These are phyloP conservation scores for Leptopilina boulardi DNA, from an alignment of 1,140 invertebrate species.

Conservation along the genomic window DNA sequence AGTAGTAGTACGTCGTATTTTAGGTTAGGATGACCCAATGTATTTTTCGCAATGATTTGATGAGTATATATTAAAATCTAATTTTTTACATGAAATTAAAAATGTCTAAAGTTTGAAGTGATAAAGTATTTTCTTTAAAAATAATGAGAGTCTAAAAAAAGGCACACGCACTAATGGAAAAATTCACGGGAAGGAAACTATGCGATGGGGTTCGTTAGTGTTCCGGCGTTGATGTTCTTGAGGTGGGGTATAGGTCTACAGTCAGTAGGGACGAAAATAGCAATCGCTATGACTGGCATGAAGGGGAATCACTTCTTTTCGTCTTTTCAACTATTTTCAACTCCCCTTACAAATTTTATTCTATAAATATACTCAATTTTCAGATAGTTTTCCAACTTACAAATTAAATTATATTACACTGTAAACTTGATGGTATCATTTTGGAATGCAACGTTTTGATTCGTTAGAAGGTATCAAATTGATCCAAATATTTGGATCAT, in stretches of 20 bases:
- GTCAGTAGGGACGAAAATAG: slow-evolving; percentile 45
- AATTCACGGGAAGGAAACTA: slow-evolving; percentile 32
- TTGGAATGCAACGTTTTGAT: too few species aligned
- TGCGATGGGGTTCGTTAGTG: slow-evolving; percentile 33
- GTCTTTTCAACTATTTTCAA: not conserved
- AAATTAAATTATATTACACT: too few species aligned
- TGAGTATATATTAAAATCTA: not conserved
- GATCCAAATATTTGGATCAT: too few species aligned
- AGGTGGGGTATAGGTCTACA: slow-evolving; percentile 24
- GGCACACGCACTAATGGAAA: slow-evolving; percentile 24
- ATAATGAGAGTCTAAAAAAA: slow-evolving; percentile 8
- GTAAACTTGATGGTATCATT: too few species aligned
- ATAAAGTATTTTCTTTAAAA: slow-evolving; percentile 20
- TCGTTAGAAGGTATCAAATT: too few species aligned
- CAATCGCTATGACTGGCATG: slow-evolving; percentile 29
- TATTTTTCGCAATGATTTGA: too few species aligned
- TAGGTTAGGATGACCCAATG: too few species aligned
- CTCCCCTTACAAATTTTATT: not conserved
- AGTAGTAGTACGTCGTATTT: too few species aligned
- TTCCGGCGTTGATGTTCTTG: slow-evolving; percentile 30
- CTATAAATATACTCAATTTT: not conserved
- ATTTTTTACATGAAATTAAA: not conserved
- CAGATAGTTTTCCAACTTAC: not conserved
- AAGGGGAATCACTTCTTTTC: slow-evolving; percentile 22
- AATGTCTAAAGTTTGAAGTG: not conserved